Conservation (phyloP, 2,113 vertebrate species). For the Nerophis lumbriciformis region DNA sequence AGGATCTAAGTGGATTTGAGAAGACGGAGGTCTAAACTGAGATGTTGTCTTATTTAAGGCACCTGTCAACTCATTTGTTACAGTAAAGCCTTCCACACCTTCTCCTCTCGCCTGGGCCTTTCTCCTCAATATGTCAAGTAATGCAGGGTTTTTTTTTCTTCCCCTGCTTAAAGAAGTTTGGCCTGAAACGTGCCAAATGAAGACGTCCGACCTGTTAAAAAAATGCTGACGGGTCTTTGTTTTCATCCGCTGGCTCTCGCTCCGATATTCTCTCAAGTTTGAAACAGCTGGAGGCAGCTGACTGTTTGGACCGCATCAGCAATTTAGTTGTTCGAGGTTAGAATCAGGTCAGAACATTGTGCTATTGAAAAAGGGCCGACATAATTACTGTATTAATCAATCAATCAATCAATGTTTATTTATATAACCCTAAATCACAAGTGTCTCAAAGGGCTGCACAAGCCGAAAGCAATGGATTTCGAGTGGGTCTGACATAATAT, state of each 20-base stretch:
- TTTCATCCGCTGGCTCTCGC: constrained; percentile 24
- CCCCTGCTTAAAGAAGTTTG: constrained; percentile 35
- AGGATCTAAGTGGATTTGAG: constrained; percentile 66
- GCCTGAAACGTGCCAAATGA: constrained; percentile 46
- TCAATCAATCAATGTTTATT: too few species aligned
- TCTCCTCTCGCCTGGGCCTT: constrained; percentile 37
- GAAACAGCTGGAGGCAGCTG: constrained; percentile 38
- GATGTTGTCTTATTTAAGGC: constrained; percentile 67
- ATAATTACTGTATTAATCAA: too few species aligned
- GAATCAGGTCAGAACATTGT: background rate
- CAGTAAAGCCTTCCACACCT: constrained; percentile 51
- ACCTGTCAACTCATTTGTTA: constrained; percentile 61
- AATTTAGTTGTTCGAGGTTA: constrained; percentile 24
- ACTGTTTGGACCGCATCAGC: constrained; percentile 45
- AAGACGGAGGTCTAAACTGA: constrained; percentile 51
- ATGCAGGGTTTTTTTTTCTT: constrained; percentile 19
- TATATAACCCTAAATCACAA: too few species aligned
- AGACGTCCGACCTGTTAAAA: constrained; percentile 51
- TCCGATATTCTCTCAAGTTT: constrained; percentile 36
- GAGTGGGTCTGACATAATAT: too few species aligned
- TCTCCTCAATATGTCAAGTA: constrained; percentile 37
- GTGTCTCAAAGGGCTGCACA: too few species aligned
- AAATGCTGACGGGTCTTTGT: constrained; percentile 43
- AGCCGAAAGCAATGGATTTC: too few species aligned
- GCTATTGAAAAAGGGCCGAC: background rate